These are phyloP conservation scores for Dasypus novemcinctus DNA, from an alignment of 2,113 vertebrate species.

Conservation along the genomic window DNA sequence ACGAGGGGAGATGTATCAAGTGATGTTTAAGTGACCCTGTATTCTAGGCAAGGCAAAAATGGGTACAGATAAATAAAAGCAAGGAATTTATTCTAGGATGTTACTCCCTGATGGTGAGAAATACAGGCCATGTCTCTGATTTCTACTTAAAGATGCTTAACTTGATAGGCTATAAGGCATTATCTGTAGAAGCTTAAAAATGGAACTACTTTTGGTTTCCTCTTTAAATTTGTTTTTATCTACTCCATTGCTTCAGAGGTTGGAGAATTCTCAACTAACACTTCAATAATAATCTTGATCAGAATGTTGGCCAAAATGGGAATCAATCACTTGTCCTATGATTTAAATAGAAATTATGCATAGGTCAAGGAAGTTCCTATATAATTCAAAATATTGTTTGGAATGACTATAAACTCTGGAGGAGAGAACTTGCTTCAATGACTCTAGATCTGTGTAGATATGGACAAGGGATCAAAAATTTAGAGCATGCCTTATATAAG, in stretches of 20 bases:
- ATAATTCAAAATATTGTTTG: background rate
- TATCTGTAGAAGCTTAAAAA: background rate
- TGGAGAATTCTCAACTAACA: background rate
- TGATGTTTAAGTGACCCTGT: conserved; percentile 49
- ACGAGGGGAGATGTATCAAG: conserved; percentile 53
- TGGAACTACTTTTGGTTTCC: background rate
- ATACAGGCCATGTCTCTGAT: background rate
- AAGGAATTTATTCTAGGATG: background rate
- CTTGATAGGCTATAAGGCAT: background rate
- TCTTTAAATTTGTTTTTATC: background rate
- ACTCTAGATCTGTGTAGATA: background rate
- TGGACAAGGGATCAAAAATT: background rate
- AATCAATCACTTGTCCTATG: background rate
- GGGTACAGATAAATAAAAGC: conserved; percentile 37
- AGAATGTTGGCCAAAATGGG: background rate
- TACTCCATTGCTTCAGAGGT: background rate
- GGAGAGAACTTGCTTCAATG: background rate
- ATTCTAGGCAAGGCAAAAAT: conserved; percentile 40
- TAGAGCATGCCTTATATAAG: background rate
- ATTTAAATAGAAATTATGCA: background rate
- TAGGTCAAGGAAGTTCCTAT: background rate
- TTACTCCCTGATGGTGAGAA: background rate
- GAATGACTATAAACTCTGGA: background rate
- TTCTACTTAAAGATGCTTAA: background rate
- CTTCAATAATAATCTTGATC: background rate